Percentiles rank a stretch among this genome's conserved stretches.
These are phyloP conservation scores for Pocillopora verrucosa DNA, from an alignment of 64 coral and sea anemone species.

Conservation along the genomic window DNA sequence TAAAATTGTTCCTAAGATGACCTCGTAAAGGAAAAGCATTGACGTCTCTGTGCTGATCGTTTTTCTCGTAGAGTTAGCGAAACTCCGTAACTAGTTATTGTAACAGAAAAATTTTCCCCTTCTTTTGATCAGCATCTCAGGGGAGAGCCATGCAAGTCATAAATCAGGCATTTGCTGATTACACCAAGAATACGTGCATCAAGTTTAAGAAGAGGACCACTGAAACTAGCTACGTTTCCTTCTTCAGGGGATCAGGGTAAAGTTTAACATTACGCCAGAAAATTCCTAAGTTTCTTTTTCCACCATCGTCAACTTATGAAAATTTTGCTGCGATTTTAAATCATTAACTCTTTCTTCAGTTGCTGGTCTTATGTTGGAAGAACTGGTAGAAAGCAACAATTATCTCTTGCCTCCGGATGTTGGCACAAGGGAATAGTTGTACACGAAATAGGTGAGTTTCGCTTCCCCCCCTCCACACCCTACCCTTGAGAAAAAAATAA, in stretches of 20 bases:
- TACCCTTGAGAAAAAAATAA: background rate
- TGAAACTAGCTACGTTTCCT: conserved; percentile 24
- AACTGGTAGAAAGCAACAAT: background rate
- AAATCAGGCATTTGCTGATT: conserved; percentile 24
- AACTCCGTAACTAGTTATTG: background rate
- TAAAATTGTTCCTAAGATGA: too few species aligned
- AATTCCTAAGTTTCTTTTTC: background rate
- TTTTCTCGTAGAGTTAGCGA: background rate
- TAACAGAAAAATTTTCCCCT: background rate
- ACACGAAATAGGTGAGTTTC: conserved; percentile 5
- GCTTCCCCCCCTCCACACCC: background rate
- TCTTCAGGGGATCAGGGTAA: conserved; percentile 42
- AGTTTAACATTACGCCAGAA: background rate
- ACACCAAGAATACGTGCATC: conserved; percentile 39
- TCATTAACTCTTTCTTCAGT: background rate
- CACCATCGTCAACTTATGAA: background rate
- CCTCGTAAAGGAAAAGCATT: too few species aligned
- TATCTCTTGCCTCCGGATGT: background rate
- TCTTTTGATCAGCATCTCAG: background rate
- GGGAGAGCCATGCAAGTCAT: background rate
- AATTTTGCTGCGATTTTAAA: background rate
- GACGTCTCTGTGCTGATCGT: background rate
- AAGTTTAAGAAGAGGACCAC: conserved; percentile 41
- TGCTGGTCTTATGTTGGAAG: conserved; percentile 27
- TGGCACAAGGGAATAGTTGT: background rate